These are phyloP conservation scores for Cephus pulcher DNA, from an alignment of 2,888 invertebrate species.

Conservation along the genomic window DNA sequence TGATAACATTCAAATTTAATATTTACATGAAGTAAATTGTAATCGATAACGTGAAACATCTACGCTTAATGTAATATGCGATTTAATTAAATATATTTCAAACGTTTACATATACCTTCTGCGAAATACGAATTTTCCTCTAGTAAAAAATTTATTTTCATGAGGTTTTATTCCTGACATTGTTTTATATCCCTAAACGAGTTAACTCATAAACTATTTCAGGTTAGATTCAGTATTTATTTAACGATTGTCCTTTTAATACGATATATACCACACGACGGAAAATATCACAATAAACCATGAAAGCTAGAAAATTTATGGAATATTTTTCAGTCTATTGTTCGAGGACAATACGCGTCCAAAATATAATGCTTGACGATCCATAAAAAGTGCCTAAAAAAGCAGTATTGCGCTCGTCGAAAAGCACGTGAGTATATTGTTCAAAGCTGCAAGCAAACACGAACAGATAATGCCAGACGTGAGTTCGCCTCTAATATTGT, in stretches of 20 bases:
- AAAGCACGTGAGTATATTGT: neutral
- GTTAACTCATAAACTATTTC: neutral
- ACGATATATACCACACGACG: neutral
- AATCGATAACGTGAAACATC: neutral
- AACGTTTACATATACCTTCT: neutral
- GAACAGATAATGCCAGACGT: neutral
- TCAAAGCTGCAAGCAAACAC: neutral
- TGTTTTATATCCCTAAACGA: neutral
- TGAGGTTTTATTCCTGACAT: neutral
- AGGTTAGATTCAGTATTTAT: neutral
- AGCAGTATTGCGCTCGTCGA: neutral
- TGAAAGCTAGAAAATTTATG: neutral
- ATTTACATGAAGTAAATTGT: neutral
- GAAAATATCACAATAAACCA: neutral
- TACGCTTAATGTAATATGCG: neutral
- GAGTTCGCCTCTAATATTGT: neutral
- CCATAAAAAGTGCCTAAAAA: neutral
- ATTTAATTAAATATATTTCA: neutral
- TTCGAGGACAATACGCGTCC: neutral
- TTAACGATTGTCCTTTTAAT: neutral
- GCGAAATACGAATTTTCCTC: neutral
- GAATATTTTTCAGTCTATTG: neutral
- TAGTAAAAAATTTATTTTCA: neutral
- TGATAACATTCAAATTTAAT: neutral
- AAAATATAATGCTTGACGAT: neutral